These are phyloP conservation scores for Pseudococcus viburni DNA, from an alignment of 2,888 invertebrate species.

Conservation along the genomic window DNA sequence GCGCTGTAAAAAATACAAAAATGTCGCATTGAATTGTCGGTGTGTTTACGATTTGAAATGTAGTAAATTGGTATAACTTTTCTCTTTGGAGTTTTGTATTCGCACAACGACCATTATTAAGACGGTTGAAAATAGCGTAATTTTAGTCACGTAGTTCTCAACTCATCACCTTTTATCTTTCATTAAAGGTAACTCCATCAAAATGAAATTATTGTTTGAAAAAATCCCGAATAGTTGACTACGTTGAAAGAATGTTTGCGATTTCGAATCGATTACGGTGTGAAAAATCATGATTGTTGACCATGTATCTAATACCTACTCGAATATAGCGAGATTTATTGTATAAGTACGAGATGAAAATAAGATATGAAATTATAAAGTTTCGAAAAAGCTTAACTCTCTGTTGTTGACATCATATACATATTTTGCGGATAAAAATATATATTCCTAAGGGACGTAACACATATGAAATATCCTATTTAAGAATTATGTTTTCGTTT, in stretches of 20 bases:
- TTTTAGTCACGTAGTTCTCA: slow-evolving; percentile 54
- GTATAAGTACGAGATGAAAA: background rate
- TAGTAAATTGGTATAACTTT: slow-evolving; percentile 19
- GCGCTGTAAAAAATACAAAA: background rate
- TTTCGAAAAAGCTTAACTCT: slow-evolving; percentile 42
- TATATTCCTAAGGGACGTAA: slow-evolving; percentile 47
- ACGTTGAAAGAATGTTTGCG: background rate
- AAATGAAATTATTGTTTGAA: slow-evolving; percentile 43
- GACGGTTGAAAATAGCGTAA: slow-evolving; percentile 15
- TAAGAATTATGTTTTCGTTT: slow-evolving; percentile 57
- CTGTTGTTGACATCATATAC: slow-evolving; percentile 55
- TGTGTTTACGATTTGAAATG: slow-evolving; percentile 36
- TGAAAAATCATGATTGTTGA: background rate
- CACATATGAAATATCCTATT: slow-evolving; percentile 57
- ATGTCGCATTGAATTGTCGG: background rate
- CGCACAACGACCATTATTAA: slow-evolving; percentile 19
- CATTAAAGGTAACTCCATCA: slow-evolving; percentile 15
- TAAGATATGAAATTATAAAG: slow-evolving; percentile 12
- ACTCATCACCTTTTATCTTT: slow-evolving; percentile 46
- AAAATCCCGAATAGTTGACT: background rate
- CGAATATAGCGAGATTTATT: background rate
- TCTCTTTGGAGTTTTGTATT: slow-evolving; percentile 27
- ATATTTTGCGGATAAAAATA: slow-evolving; percentile 52
- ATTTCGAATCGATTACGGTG: slow-evolving; percentile 25
- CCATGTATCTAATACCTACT: background rate